Base-by-base conservation (phyloP, 2,113 vertebrate genomes). In the Scomber japonicus region DNA sequence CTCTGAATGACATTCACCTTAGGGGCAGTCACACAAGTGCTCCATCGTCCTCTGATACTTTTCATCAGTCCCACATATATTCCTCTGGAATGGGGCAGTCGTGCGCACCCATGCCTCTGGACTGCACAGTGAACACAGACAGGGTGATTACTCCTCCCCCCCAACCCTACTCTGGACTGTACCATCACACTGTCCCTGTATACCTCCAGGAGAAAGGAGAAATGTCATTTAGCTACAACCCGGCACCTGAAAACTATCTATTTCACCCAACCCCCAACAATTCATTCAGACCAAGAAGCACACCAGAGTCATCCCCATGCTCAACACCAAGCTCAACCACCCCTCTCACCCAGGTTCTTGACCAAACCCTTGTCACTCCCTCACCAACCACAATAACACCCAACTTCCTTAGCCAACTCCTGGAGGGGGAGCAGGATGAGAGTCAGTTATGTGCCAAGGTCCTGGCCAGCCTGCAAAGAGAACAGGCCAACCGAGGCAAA, bases 341-440 rank as follows among this genome's bases (percentile, higher is more conserved):
- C 11, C 45, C 59, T 5, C 62, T 80, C 5, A 68, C 40, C 14
- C 81, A 70, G 8, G 31, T 44, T 54, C 68, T 70, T 0, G 48
- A 16, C 16, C 74, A 70, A 21, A 80, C 48, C 9, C 46, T 21
- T n/a, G 75, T 57, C 44, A 59, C 21, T 40, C 51, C 75, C 40
- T 2, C 75, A 8, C 60, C 75, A 0, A 14, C 27, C 16, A 10
- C 35, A 2, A 50, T 40, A 6, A 5, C 62, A 5, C 64, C 80
- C 7, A 74, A 27, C 78, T 93, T 96, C 68, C 79, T 96, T 1
- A 73, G 49, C 7, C 91, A 94, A 53, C 91, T 96, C 46, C 30
- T 95, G 71, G 87, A 92, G 51, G 93, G 93, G 0, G 95, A 96
- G 72, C 93, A 90, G 7, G 95, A 96, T n/a, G 95, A 96, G 89